These are phyloP conservation scores for Salvelinus fontinalis DNA, from an alignment of 2,113 vertebrate species.

Conservation along the genomic window DNA sequence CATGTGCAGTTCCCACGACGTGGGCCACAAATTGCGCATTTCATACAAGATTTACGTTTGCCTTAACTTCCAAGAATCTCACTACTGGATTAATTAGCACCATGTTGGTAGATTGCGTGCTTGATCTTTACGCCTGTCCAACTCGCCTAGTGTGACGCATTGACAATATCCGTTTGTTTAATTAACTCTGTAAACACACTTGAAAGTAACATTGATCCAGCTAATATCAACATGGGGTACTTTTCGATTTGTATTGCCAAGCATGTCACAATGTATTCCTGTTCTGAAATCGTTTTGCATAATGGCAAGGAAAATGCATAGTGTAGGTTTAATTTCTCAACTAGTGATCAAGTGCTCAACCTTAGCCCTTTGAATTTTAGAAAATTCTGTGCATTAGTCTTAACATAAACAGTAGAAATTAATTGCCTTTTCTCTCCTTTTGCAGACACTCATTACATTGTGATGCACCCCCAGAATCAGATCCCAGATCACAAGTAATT, in stretches of 20 bases:
- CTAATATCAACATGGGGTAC: neutral
- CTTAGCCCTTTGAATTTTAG: too few species aligned
- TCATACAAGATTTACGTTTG: neutral
- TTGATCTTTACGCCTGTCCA: too few species aligned
- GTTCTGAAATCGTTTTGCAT: neutral
- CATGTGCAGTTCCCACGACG: conserved; percentile 73
- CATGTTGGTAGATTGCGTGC: neutral
- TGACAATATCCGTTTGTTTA: neutral
- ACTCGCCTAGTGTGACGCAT: too few species aligned
- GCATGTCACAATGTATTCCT: neutral
- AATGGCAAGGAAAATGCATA: too few species aligned
- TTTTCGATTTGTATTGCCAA: neutral
- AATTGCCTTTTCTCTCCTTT: conserved; percentile 20
- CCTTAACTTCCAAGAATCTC: neutral
- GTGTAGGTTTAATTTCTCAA: too few species aligned
- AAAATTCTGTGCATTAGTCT: too few species aligned
- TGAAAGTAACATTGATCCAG: neutral
- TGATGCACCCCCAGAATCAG: neutral
- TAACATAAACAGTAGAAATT: too few species aligned
- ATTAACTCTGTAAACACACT: neutral
- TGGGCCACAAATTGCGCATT: conserved; percentile 69
- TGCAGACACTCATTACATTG: conserved; percentile 39
- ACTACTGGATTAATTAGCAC: neutral
- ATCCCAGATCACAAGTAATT: conserved; percentile 1
- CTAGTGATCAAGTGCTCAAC: too few species aligned